Percentiles rank a stretch among this genome's conserved stretches.
These are phyloP conservation scores for Cyanoderma ruficeps DNA, from an alignment of 2,113 vertebrate genomes.

Conservation along the genomic window DNA sequence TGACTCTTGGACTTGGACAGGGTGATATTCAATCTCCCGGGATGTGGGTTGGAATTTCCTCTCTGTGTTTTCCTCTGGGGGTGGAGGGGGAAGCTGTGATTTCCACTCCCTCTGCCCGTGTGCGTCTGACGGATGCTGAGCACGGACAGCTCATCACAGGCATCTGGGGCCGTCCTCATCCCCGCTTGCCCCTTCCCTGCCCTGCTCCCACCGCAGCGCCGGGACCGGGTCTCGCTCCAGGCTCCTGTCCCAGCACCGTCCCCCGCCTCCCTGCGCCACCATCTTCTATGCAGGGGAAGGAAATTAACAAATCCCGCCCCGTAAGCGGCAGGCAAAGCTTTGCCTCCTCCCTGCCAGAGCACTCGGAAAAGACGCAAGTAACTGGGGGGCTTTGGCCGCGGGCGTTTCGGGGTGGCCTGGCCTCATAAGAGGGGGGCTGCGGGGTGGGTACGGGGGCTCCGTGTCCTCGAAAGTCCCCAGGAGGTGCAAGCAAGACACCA, in stretches of 20 bases:
- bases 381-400: fast-evolving
- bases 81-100: background rate
- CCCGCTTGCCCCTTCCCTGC: background rate
- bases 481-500: background rate
- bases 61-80: background rate
- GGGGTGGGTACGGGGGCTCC: fast-evolving
- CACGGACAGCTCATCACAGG: background rate
- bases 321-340: background rate
- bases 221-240: fast-evolving
- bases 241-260: background rate
- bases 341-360: background rate
- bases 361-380: background rate
- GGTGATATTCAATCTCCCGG: background rate
- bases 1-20: background rate
- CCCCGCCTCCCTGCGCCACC: background rate
- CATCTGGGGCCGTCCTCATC: background rate
- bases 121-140: background rate
- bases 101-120: background rate
- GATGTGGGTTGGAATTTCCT: background rate
- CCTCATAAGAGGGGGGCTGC: background rate
- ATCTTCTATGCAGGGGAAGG: background rate
- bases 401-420: background rate
- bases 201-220: fast-evolving
- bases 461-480: background rate
- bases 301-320: background rate